Evolutionary conservation across 2,888 invertebrate genomes (phyloP).

Genomic region (Athrips mouffetella): DNA sequence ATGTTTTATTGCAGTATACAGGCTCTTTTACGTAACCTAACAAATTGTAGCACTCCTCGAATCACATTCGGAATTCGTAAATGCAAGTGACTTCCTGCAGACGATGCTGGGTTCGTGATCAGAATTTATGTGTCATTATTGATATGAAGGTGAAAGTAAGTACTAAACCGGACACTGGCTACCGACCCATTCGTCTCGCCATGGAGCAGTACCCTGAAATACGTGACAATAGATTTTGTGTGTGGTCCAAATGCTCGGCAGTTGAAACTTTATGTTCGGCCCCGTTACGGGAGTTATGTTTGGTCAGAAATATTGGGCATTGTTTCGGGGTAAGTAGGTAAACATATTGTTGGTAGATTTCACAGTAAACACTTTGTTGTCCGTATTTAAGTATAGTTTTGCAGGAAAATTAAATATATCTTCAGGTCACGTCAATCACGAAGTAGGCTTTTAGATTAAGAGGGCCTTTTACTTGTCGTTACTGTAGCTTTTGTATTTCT

Average conservation of each 20-base stretch:
- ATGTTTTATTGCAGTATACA: neutral
- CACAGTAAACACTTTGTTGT: neutral
- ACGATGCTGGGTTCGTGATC: constrained; percentile 42
- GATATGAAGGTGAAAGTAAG: constrained; percentile 56
- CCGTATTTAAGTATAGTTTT: too few relatives aligned
- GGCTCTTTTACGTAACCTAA: constrained; percentile 8
- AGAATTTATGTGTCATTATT: constrained; percentile 43
- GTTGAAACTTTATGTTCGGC: constrained; percentile 28
- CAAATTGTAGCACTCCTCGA: constrained; percentile 9
- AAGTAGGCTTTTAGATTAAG: too few relatives aligned
- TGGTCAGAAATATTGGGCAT: constrained; percentile 24
- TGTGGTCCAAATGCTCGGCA: constrained; percentile 33
- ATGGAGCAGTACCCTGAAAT: constrained; percentile 32
- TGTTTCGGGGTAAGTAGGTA: constrained; percentile 19
- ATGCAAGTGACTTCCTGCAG: constrained; percentile 37
- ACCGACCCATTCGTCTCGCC: constrained; percentile 23
- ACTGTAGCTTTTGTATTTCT: too few relatives aligned
- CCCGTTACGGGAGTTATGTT: constrained; percentile 23
- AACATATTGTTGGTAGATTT: neutral
- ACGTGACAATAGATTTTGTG: constrained; percentile 36
- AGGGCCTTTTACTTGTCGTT: too few relatives aligned
- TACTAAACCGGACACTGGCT: constrained; percentile 16
- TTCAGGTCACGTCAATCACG: neutral
- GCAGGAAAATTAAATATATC: too few relatives aligned
- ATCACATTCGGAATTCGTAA: constrained; percentile 42